These are phyloP conservation scores for Zaprionus obscuricornis DNA, from an alignment of 2,888 invertebrate genomes.

Conservation along the genomic window DNA sequence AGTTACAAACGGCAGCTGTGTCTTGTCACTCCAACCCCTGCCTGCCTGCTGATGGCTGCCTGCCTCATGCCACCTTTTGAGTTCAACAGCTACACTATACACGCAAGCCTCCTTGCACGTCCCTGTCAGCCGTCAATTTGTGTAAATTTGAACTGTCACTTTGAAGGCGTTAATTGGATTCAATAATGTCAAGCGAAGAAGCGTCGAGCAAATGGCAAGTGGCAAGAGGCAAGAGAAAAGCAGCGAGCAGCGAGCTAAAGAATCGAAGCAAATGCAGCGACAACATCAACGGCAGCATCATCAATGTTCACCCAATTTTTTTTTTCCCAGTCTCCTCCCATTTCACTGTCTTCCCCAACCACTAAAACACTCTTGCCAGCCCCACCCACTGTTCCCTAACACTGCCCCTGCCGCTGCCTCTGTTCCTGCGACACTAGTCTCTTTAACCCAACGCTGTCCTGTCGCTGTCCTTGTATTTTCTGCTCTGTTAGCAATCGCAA, in stretches of 20 bases:
- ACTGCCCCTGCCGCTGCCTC: not conserved
- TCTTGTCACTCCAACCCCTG: too few species aligned
- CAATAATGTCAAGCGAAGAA: conserved; percentile 60
- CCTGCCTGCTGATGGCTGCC: too few species aligned
- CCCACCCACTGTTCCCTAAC: not conserved
- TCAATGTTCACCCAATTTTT: too few species aligned
- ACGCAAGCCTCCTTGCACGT: not conserved
- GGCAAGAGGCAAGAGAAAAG: too few species aligned
- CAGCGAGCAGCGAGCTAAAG: conserved; percentile 32
- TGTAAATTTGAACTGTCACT: conserved; percentile 79
- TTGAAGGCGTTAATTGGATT: conserved; percentile 80
- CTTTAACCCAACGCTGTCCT: not conserved
- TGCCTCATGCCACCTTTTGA: too few species aligned
- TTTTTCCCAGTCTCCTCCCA: too few species aligned
- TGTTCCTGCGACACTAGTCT: not conserved
- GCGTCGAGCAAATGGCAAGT: too few species aligned
- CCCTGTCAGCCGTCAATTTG: conserved; percentile 63
- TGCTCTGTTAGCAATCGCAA: conserved; percentile 37
- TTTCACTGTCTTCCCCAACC: too few species aligned
- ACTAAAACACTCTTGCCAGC: not conserved
- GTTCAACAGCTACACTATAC: too few species aligned
- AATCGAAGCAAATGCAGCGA: conserved; percentile 27
- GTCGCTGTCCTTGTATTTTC: conserved; percentile 5
- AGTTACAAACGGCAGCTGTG: too few species aligned
- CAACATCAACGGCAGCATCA: conserved; percentile 14